These are phyloP conservation scores for Tychaedon coryphoeus DNA, from an alignment of 2,113 vertebrate species.

Conservation along the genomic window DNA sequence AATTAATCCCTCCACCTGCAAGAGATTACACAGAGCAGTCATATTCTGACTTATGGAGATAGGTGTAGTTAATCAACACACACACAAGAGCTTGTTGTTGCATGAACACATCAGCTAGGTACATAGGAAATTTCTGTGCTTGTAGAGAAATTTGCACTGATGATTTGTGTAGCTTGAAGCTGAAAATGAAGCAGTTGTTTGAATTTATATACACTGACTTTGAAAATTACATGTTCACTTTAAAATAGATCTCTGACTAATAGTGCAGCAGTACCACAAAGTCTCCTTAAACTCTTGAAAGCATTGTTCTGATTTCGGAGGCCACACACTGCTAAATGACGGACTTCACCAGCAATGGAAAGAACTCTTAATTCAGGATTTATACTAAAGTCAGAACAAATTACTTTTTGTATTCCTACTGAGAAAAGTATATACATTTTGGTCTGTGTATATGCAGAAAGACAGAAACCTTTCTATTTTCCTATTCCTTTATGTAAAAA, in stretches of 20 bases:
- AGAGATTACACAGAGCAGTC: not conserved
- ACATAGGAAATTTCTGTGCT: not conserved
- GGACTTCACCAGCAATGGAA: not conserved
- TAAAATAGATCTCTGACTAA: slow-evolving; percentile 35
- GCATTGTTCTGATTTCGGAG: not conserved
- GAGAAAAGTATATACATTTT: slow-evolving; percentile 1
- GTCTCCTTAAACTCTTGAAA: not conserved
- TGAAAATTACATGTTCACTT: slow-evolving; percentile 36
- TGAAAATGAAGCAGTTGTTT: slow-evolving; percentile 15
- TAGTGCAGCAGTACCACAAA: not conserved
- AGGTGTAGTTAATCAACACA: not conserved
- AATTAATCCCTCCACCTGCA: not conserved
- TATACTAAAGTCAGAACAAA: not conserved
- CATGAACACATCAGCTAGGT: not conserved
- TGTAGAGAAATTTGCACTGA: not conserved
- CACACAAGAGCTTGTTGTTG: not conserved
- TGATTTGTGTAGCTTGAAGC: not conserved
- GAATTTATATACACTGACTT: slow-evolving; percentile 4
- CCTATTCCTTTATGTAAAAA: not conserved
- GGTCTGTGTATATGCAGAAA: not conserved
- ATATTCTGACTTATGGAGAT: not conserved
- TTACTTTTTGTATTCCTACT: not conserved
- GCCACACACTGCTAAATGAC: not conserved
- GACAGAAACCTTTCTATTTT: not conserved
- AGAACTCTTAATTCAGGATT: not conserved